Evolutionary conservation across 2,888 invertebrate species (phyloP).

Genomic region (Sialis fuliginosa): DNA sequence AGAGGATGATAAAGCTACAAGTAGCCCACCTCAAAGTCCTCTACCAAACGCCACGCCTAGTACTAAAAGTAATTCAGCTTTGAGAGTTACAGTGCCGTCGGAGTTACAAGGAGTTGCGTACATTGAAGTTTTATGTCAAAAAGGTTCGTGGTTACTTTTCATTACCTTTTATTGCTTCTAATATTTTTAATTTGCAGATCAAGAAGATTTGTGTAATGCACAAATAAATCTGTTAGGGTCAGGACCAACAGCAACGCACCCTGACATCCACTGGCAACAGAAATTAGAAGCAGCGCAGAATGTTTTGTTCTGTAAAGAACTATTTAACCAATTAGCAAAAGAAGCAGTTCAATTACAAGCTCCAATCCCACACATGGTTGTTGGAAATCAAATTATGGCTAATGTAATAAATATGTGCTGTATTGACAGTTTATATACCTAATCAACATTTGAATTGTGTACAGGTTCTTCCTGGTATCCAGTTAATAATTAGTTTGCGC

Average conservation of each 20-base stretch:
- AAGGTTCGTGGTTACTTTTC: slow-evolving; percentile 34
- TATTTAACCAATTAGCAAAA: slow-evolving; percentile 83
- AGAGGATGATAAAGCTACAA: slow-evolving; percentile 37
- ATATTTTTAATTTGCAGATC: slow-evolving; percentile 41
- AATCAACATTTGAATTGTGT: slow-evolving; percentile 12
- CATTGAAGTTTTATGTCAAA: slow-evolving; percentile 88
- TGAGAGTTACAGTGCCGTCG: slow-evolving; percentile 82
- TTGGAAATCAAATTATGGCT: slow-evolving; percentile 92
- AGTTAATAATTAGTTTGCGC: slow-evolving; percentile 77
- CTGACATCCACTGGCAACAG: slow-evolving; percentile 83
- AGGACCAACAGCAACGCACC: slow-evolving; percentile 51
- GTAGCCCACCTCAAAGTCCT: slow-evolving; percentile 31
- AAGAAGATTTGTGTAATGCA: slow-evolving; percentile 75
- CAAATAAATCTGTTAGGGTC: slow-evolving; percentile 62
- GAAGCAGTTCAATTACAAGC: slow-evolving; percentile 89
- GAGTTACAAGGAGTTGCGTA: slow-evolving; percentile 92
- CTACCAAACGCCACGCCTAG: slow-evolving; percentile 20
- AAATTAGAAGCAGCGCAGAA: slow-evolving; percentile 95
- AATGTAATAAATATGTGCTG: slow-evolving; percentile 37
- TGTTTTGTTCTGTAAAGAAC: slow-evolving; percentile 89
- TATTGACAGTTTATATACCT: not conserved
- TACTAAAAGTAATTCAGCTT: slow-evolving; percentile 49
- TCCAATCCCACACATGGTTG: slow-evolving; percentile 90
- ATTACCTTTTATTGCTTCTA: no score
- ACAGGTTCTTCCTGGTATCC: slow-evolving; percentile 79